Evolutionary conservation across 2,888 invertebrate genomes (phyloP).

Genomic region (Creontiades dilutus): DNA sequence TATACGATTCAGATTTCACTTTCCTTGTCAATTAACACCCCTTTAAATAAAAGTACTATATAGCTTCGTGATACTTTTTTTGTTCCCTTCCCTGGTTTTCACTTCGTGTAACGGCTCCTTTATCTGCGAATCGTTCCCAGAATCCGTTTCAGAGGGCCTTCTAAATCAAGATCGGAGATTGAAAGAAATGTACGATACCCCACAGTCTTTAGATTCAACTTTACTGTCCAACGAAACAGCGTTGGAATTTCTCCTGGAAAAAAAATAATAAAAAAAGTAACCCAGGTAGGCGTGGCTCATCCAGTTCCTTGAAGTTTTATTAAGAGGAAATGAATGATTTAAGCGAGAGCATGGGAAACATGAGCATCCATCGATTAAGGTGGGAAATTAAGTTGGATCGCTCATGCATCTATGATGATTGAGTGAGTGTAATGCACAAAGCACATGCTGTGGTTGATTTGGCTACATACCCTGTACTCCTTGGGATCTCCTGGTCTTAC

Average conservation of each 20-base stretch:
- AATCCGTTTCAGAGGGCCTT: neutral
- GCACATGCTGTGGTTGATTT: too few relatives aligned
- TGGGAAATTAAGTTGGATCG: too few relatives aligned
- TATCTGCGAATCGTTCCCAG: slow-evolving; percentile 3
- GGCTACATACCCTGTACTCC: too few relatives aligned
- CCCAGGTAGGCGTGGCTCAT: too few relatives aligned
- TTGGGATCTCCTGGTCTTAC: too few relatives aligned
- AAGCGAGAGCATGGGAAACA: too few relatives aligned
- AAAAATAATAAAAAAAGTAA: too few relatives aligned
- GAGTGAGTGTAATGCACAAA: too few relatives aligned
- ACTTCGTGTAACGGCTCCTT: neutral
- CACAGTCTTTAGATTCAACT: neutral
- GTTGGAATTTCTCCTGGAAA: slow-evolving; percentile 9
- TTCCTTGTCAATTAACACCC: slow-evolving; percentile 25
- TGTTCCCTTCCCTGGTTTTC: neutral
- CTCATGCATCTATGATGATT: too few relatives aligned
- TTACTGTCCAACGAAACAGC: neutral
- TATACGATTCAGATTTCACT: slow-evolving; percentile 27
- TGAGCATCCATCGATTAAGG: too few relatives aligned
- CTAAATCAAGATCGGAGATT: neutral
- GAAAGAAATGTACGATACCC: slow-evolving; percentile 1
- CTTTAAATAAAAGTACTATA: neutral
- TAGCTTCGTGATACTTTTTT: slow-evolving; percentile 1
- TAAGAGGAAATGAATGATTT: too few relatives aligned
- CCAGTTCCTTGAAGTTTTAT: too few relatives aligned